These are phyloP conservation scores for Apotomis turbidana DNA, from an alignment of 2,888 invertebrate genomes.

Conservation along the genomic window DNA sequence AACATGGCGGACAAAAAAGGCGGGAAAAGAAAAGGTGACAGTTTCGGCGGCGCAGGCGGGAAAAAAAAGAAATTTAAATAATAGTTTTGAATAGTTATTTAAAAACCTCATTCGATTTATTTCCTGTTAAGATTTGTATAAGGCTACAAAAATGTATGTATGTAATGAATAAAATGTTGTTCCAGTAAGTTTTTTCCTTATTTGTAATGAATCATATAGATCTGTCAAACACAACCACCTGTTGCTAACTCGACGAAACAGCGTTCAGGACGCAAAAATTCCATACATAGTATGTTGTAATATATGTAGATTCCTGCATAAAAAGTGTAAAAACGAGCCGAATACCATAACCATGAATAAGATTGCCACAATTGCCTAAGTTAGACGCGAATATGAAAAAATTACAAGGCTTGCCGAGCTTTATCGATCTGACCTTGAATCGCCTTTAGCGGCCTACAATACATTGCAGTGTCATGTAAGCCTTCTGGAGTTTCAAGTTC, in stretches of 20 bases:
- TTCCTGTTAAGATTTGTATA: conserved; percentile 2
- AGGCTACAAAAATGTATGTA: conserved; percentile 5
- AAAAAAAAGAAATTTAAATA: conserved; percentile 69
- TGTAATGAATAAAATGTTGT: conserved; percentile 28
- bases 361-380: conserved; percentile 11
- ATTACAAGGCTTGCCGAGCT: conserved; percentile 25
- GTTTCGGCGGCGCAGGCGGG: conserved; percentile 59
- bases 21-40: conserved; percentile 61
- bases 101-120: conserved; percentile 14
- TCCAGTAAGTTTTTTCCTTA: conserved; percentile 12
- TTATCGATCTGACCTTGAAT: conserved; percentile 42
- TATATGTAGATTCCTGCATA: conserved; percentile 5
- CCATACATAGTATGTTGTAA: background rate
- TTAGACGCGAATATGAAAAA: conserved; percentile 24
- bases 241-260: conserved; percentile 29
- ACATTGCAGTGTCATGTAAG: conserved; percentile 36
- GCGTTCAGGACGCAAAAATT: background rate
- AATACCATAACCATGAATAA: conserved; percentile 6
- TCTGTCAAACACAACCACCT: conserved; percentile 26
- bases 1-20: conserved; percentile 58
- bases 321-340: conserved; percentile 6
- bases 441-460: conserved; percentile 23
- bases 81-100: conserved; percentile 43
- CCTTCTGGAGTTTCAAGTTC: conserved; percentile 5
- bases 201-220: conserved; percentile 14